Evolutionary conservation across 2,888 invertebrate genomes (phyloP), one percentile per base, ranked within the genome.

Genomic region (Encarsia formosa): DNA sequence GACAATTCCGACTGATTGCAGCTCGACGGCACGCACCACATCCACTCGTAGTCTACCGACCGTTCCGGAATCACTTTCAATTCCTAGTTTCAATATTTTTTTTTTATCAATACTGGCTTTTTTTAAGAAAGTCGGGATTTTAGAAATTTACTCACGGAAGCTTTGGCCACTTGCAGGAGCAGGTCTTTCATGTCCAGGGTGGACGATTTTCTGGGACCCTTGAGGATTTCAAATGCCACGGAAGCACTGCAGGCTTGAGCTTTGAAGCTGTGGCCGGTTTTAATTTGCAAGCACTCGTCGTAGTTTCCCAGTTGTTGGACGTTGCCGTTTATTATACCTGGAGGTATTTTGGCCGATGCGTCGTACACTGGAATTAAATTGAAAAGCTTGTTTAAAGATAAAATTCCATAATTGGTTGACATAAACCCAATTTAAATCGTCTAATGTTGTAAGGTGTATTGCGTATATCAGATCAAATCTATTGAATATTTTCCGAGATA

Each of bases 301-400:
- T 83, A 88, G 73, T 87, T 86, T 0, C 88, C 88, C 54, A 87
- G 75, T 59, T 86, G 85, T 70, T 83, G 84, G 5, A 81, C 78
- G 37, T 83, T 81, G 1, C 87, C 87, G 60, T 81, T 81, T 35
- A 86, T 78, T 11, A 87, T 68, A n/a, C 87, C 87, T 59, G 80
- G 77, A 0, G 86, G 81, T 26, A 82, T 81, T 70, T 87, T 87
- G 0, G 83, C 83, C 38, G 85, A 85, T n/a, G 88, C 81, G 63
- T 87, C 87, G 69, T 85, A 85, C 83, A 87, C 88, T 87, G 74
- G 8, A 79, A 73, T 20, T 16, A 40, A 13, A 24, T 24, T n/a
- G 5, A 15, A 16, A 16, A 35, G 13, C 9, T 35, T 35, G 13
- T 3, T n/a, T n/a, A n/a, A n/a, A n/a, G n/a, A n/a, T n/a, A n/a